phyloP scores from a whole-genome alignment of 2,797 vertebrate species.

The Sebastes taczanowskii region DNA sequence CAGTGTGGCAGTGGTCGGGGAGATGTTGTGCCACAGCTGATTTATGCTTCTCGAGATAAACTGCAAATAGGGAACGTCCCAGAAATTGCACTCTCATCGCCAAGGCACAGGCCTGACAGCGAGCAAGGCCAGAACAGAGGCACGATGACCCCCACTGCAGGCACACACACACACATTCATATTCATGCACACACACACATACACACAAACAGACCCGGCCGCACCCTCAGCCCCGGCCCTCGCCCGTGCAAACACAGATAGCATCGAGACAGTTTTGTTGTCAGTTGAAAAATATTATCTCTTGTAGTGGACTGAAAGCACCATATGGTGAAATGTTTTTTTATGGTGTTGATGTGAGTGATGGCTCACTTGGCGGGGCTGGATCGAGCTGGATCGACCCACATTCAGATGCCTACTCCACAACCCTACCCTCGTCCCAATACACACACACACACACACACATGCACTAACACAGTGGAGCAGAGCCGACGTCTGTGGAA shows the following conservation, averaged over 20 bases:
- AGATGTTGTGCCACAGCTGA: slow-evolving; percentile 61
- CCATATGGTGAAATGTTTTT: slow-evolving; percentile 83
- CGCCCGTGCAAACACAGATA: slow-evolving; percentile 69
- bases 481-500: slow-evolving; percentile 28
- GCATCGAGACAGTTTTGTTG: slow-evolving; percentile 80
- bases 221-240: slow-evolving; percentile 23
- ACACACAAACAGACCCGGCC: slow-evolving; percentile 3
- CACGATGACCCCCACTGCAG: slow-evolving; percentile 49
- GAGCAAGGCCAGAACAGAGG: slow-evolving; percentile 70
- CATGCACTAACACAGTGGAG: neutral
- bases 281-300: slow-evolving; percentile 82
- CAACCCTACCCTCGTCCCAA: slow-evolving; percentile 28
- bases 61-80: slow-evolving; percentile 76
- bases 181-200: slow-evolving; percentile 24
- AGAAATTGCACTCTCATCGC: slow-evolving; percentile 71
- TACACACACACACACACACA: slow-evolving; percentile 25
- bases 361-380: slow-evolving; percentile 80
- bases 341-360: slow-evolving; percentile 82
- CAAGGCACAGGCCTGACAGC: slow-evolving; percentile 67
- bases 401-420: slow-evolving; percentile 73
- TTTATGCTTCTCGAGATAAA: slow-evolving; percentile 77
- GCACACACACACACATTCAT: slow-evolving; percentile 20
- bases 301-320: slow-evolving; percentile 82
- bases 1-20: slow-evolving; percentile 10
- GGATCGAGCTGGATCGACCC: slow-evolving; percentile 81